Conservation (phyloP, 2,797 vertebrate species). For the Otolemur crassicaudatus region DNA sequence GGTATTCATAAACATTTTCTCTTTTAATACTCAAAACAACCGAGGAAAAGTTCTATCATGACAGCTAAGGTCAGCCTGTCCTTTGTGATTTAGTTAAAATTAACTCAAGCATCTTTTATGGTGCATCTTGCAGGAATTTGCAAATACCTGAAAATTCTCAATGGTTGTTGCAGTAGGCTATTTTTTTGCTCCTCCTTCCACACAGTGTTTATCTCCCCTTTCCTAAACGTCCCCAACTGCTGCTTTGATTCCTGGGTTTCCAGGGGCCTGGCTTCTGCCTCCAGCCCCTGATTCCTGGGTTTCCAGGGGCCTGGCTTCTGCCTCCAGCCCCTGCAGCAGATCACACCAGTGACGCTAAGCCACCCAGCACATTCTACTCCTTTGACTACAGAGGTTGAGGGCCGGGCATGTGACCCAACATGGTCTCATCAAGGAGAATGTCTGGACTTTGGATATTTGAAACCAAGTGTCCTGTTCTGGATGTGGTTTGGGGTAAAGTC, state of each 20-base stretch:
- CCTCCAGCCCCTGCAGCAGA: background rate
- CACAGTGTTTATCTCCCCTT: background rate
- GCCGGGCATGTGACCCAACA: background rate
- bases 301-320: background rate
- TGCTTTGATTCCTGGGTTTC: background rate
- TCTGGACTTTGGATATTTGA: background rate
- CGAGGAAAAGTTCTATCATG: too few relatives aligned
- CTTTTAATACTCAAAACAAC: background rate
- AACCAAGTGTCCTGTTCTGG: background rate
- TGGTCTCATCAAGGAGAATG: background rate
- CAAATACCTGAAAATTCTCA: background rate
- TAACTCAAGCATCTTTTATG: background rate
- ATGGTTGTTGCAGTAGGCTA: background rate
- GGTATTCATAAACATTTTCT: background rate
- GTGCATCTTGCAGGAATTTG: background rate
- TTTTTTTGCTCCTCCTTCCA: background rate
- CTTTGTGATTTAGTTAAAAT: background rate
- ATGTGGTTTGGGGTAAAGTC: background rate
- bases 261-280: background rate
- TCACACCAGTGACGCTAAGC: background rate
- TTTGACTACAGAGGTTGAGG: background rate
- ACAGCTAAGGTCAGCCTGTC: background rate
- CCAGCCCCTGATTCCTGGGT: background rate
- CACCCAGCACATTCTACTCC: background rate
- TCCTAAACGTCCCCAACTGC: background rate